Conservation (phyloP, 2,888 invertebrate species). For the Notodonta ziczac region DNA sequence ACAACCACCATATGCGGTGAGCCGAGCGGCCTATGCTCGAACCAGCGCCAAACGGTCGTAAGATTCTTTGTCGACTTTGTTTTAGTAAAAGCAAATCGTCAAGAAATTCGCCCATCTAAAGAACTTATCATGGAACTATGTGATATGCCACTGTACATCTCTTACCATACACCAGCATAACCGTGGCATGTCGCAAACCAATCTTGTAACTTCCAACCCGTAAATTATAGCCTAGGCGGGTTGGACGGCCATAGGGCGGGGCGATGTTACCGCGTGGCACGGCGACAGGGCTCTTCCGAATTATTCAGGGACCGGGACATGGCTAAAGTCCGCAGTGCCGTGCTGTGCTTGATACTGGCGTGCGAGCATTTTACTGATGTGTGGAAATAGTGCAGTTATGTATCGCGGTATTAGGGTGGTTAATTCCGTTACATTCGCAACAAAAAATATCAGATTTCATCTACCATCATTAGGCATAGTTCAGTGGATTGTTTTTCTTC, state of each 20-base stretch:
- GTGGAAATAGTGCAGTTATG: conserved; percentile 10
- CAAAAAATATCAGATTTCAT: no score
- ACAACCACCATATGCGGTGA: no score
- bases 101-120: no score
- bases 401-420: background rate
- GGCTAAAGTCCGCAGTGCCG: conserved; percentile 2
- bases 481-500: no score
- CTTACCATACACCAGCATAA: background rate
- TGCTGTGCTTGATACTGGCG: conserved; percentile 6
- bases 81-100: no score
- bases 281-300: conserved; percentile 13
- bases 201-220: background rate
- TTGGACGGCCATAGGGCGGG: background rate
- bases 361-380: conserved; percentile 6
- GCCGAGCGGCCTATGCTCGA: no score
- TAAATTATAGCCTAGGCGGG: conserved; percentile 1
- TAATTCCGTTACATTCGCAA: no score
- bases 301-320: conserved; percentile 14
- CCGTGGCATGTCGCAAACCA: conserved; percentile 6
- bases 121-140: no score
- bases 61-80: no score
- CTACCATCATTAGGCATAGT: no score
- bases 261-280: conserved; percentile 13
- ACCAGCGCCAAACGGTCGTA: no score
- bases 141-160: no score